A percentile compares a stretch with the other conserved stretches of the same genome.
These are phyloP conservation scores for Matsumyia berberina DNA, from an alignment of 2,888 invertebrate species.

Conservation along the genomic window DNA sequence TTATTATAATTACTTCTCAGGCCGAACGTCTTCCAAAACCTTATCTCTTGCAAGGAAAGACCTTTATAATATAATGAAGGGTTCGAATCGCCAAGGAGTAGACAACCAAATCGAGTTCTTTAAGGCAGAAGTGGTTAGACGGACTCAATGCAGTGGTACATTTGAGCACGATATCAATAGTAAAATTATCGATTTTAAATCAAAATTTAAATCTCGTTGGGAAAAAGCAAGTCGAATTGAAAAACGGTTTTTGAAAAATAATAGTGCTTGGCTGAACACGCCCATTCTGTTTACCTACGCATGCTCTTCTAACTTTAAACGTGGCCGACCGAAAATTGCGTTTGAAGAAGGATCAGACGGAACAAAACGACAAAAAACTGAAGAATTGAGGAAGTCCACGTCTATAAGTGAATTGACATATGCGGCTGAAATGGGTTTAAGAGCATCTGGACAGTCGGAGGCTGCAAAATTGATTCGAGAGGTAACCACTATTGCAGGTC, in stretches of 20 bases:
- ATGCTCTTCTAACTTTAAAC: conserved; percentile 8
- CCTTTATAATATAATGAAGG: conserved; percentile 24
- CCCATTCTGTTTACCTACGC: conserved; percentile 18
- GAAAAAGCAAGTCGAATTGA: conserved; percentile 11
- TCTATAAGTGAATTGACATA: conserved; percentile 12
- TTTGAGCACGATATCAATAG: conserved; percentile 25
- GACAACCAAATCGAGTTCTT: conserved; percentile 28
- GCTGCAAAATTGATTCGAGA: conserved; percentile 6
- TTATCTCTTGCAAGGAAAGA: conserved; percentile 18
- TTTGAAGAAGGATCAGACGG: conserved; percentile 11
- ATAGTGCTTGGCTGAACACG: conserved; percentile 24
- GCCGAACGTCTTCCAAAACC: no score
- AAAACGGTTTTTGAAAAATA: conserved; percentile 17
- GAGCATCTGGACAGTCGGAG: conserved; percentile 17
- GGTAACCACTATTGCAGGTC: no score
- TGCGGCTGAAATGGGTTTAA: conserved; percentile 26
- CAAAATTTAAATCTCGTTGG: conserved; percentile 21
- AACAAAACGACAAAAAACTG: conserved; percentile 39
- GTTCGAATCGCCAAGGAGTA: conserved; percentile 13
- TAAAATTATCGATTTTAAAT: conserved; percentile 26
- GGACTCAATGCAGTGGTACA: background rate
- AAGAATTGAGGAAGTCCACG: conserved; percentile 15
- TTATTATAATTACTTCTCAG: no score
- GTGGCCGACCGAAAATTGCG: conserved; percentile 16
- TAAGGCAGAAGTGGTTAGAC: conserved; percentile 3